Base-by-base conservation (phyloP, 2,797 vertebrate genomes). In the Malurus leucopterus region DNA sequence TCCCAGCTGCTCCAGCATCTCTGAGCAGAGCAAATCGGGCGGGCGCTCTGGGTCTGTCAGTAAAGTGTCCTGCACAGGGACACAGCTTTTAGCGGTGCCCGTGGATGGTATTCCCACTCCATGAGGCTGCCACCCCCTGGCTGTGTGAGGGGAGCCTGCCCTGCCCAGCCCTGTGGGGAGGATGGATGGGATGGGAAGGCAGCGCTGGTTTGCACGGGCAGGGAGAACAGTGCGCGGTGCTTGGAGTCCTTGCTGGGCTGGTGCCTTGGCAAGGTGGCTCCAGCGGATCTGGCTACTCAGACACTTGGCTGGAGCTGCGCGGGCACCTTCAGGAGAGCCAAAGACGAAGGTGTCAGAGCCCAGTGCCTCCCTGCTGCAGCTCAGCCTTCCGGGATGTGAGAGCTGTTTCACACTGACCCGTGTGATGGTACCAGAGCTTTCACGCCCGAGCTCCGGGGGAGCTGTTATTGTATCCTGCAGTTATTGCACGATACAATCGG, bases 381-480 rank as follows among this genome's bases (percentile, higher is more conserved):
- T 57, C 57, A 73, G 43, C 62, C 34, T 50, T 51, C 21, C 55
- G 65, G 41, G 32, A 3, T 69, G 47, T 34, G 49, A 79, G 62
- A 57, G 54, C 46, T 54, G 16, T 40, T 70, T 68, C 57, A 30
- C 0, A 0, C n/a, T 40, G 72, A 68, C 22, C 15, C 50, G 7
- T n/a, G 36, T 1, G 6, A 12, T 3, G 13, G 18, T 13, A 57
- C 27, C 32, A 4, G 7, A 4, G 50, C 29, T 30, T 61, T 29
- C 0, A 1, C 18, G 41, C 30, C 58, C 0, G 0, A 13, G 8
- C 29, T 67, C 76, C 53, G 14, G 3, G n/a, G 36, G 36, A 36
- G 36, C 36, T 36, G 36, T 36, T 36, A 36, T 12, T 36, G 36
- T 36, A 36, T 36, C 36, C 36, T 16, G 11, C 19, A 53, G 30